phyloP scores from a whole-genome alignment of 2,797 vertebrate genomes.

The Sebastes hopkinsi region DNA sequence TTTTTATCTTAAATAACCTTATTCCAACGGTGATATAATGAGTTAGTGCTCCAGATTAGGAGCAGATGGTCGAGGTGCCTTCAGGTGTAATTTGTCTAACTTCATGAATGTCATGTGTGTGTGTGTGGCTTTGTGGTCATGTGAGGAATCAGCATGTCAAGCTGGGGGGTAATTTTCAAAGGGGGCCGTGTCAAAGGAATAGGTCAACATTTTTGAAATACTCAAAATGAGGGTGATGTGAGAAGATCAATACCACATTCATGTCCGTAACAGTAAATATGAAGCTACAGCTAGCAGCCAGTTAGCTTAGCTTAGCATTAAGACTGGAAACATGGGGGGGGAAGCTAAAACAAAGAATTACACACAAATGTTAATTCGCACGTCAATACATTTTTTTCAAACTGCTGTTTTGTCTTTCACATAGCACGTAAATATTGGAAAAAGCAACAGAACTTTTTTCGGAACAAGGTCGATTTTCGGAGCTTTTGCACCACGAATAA shows the following conservation, averaged over 20 bases:
- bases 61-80: slow-evolving; percentile 35
- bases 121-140: slow-evolving; percentile 8
- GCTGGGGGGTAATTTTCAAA: not conserved
- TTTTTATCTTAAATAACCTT: slow-evolving; percentile 3
- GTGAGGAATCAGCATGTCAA: not conserved
- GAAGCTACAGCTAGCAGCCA: not conserved
- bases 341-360: not conserved
- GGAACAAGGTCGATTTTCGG: too few relatives aligned
- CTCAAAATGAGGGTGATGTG: not conserved
- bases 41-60: slow-evolving; percentile 4
- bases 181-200: not conserved
- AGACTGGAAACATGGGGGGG: not conserved
- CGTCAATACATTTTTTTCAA: too few relatives aligned
- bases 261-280: not conserved
- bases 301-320: not conserved
- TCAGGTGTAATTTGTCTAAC: slow-evolving; percentile 33
- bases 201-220: slow-evolving; percentile 1
- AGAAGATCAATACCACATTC: not conserved
- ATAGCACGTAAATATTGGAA: too few relatives aligned
- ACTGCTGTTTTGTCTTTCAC: too few relatives aligned
- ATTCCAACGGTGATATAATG: not conserved
- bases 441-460: too few relatives aligned
- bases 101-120: slow-evolving; percentile 41
- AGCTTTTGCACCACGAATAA: too few relatives aligned
- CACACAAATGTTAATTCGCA: too few relatives aligned